Conservation (phyloP, 1,140 invertebrate genomes). For the Pantala flavescens region DNA sequence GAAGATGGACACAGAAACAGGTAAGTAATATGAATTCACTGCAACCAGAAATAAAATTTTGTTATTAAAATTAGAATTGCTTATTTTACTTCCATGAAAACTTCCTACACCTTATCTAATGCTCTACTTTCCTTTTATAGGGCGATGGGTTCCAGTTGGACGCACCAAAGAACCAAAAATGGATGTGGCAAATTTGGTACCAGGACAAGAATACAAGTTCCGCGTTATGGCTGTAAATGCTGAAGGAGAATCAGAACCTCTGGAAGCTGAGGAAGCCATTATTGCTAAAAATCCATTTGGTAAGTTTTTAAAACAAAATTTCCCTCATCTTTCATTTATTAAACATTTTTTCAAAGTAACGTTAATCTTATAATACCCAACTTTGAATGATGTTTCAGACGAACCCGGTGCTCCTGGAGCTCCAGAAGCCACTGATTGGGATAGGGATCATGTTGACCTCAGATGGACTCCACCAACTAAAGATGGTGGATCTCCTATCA, state of each 20-base stretch:
- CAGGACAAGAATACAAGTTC: slow-evolving; percentile 94
- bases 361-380: not conserved
- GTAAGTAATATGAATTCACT: slow-evolving; percentile 29
- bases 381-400: slow-evolving; percentile 42
- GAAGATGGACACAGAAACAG: slow-evolving; percentile 75
- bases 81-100: too few relatives aligned
- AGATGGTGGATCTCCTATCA: slow-evolving; percentile 87
- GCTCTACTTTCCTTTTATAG: slow-evolving; percentile 23
- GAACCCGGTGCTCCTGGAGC: slow-evolving; percentile 82
- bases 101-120: too few relatives aligned
- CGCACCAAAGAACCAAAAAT: slow-evolving; percentile 70
- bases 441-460: slow-evolving; percentile 86
- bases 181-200: slow-evolving; percentile 71
- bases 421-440: slow-evolving; percentile 86
- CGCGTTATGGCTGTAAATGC: slow-evolving; percentile 89
- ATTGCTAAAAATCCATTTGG: slow-evolving; percentile 97
- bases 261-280: slow-evolving; percentile 78
- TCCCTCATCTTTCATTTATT: slow-evolving; percentile 19
- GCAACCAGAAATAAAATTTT: too few relatives aligned
- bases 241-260: slow-evolving; percentile 87
- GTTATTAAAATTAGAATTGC: too few relatives aligned
- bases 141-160: slow-evolving; percentile 74
- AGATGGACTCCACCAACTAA: slow-evolving; percentile 80
- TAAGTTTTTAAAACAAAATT: slow-evolving; percentile 34
- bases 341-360: slow-evolving; percentile 12